These are phyloP conservation scores for Agrypnus murinus DNA, from an alignment of 2,888 invertebrate species.

Conservation along the genomic window DNA sequence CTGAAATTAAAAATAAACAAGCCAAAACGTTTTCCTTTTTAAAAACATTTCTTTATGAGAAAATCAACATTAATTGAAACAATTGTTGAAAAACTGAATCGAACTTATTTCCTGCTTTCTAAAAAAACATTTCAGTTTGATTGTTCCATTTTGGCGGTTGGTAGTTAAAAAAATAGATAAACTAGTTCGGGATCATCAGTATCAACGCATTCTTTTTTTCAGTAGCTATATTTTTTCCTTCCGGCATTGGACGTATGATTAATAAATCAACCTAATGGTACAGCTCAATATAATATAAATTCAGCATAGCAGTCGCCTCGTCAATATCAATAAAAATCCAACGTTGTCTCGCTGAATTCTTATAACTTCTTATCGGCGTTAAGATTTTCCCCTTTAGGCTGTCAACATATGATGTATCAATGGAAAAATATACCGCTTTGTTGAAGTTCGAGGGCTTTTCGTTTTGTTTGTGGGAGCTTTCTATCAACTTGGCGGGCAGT, in stretches of 20 bases:
- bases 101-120: too few species aligned
- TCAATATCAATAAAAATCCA: conserved; percentile 45
- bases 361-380: conserved; percentile 44
- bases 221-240: not conserved
- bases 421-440: conserved; percentile 46
- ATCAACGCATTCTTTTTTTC: too few species aligned
- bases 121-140: too few species aligned
- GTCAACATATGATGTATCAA: conserved; percentile 48
- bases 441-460: conserved; percentile 36
- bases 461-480: conserved; percentile 35
- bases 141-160: too few species aligned
- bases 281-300: conserved; percentile 43
- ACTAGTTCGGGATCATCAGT: too few species aligned
- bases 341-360: conserved; percentile 39
- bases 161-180: too few species aligned
- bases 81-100: too few species aligned
- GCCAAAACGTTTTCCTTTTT: too few species aligned
- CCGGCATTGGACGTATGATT: conserved; percentile 11
- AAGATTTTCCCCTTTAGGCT: conserved; percentile 47
- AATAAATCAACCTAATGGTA: conserved; percentile 41
- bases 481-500: conserved; percentile 36
- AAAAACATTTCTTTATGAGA: too few species aligned
- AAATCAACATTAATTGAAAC: too few species aligned
- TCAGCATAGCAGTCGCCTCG: conserved; percentile 34
- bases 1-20: too few species aligned